Evolutionary conservation across 2,797 vertebrate species (phyloP), one percentile per base, ranked within the genome.

Genomic region (Muscicapa comitata): DNA sequence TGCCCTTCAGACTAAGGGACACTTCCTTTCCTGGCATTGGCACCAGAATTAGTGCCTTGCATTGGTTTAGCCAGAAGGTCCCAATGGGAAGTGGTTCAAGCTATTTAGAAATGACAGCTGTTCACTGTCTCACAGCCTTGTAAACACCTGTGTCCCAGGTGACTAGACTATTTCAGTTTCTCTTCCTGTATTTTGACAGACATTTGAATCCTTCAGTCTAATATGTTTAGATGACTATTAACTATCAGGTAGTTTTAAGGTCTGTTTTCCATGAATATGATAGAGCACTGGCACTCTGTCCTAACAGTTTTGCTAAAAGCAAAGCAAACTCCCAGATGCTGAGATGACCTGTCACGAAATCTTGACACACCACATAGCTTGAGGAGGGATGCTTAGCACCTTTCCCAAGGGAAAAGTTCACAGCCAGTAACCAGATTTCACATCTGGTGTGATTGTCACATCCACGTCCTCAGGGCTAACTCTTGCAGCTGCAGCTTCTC

Each of bases 401-500:
- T 71, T 66, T 63, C 20, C 33, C 42, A 59, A 57, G 61, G 63
- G 61, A 58, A 79, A 79, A 59, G 20, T 31, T 77, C 50, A 53
- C 37, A 38, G n/a, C 17, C 33, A 72, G 53, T 59, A 51, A 67
- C 29, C 8, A 47, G 15, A 26, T 67, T 70, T 68, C 76, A 74
- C 38, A 61, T 33, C 58, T 85, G 63, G 6, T 13, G 1, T 2
- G 2, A 40, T 2, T 0, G 0, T 61, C 58, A 23, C 3, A 7
- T 28, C 28, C 21, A 5, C 0, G 0, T 73, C 38, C 18, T 62
- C 42, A 38, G 29, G 71, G 54, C 29, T 77, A 80, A n/a, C 0
- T 0, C 17, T 17, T 38, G 33, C 33, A 73, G 24, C 65, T 43
- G 42, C 35, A 61, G 47, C 33, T 71, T 50, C 26, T n/a, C 73